phyloP scores from a whole-genome alignment of 2,888 invertebrate species.

The Apeira syringaria region DNA sequence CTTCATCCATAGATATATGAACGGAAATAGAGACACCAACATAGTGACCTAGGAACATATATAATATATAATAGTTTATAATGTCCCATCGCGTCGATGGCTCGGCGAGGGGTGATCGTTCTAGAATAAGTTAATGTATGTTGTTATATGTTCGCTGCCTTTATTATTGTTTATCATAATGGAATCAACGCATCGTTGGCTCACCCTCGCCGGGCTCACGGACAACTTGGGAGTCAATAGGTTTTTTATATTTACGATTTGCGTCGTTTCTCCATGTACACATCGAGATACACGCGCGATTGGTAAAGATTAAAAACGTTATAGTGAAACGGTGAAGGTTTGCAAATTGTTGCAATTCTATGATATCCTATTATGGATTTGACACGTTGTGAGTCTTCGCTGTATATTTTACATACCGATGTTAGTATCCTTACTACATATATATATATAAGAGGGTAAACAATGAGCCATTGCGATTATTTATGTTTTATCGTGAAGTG shows the following conservation, averaged over 20 bases:
- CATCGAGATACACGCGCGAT: constrained; percentile 1
- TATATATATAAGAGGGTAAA: constrained; percentile 62
- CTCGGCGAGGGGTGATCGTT: constrained; percentile 56
- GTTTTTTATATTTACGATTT: constrained; percentile 55
- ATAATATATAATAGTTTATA: constrained; percentile 54
- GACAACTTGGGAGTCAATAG: constrained; percentile 41
- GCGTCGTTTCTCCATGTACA: constrained; percentile 23
- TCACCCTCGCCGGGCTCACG: constrained; percentile 50
- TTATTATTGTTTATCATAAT: constrained; percentile 66
- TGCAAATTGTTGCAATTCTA: constrained; percentile 46
- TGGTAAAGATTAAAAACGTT: constrained; percentile 47
- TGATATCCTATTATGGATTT: constrained; percentile 40
- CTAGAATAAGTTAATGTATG: constrained; percentile 74
- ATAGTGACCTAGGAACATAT: constrained; percentile 75
- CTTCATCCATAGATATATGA: constrained; percentile 70
- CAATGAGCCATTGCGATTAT: constrained; percentile 65
- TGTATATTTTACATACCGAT: constrained; percentile 81
- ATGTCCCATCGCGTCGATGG: constrained; percentile 45
- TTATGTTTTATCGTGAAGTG: constrained; percentile 35
- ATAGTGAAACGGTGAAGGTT: constrained; percentile 47
- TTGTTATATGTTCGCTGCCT: constrained; percentile 70
- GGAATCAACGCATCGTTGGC: constrained; percentile 51
- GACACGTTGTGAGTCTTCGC: constrained; percentile 56
- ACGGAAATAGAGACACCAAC: constrained; percentile 81
- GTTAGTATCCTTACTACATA: constrained; percentile 77